Conservation (phyloP, 2,113 vertebrate species). For the Gasterosteus aculeatus region DNA sequence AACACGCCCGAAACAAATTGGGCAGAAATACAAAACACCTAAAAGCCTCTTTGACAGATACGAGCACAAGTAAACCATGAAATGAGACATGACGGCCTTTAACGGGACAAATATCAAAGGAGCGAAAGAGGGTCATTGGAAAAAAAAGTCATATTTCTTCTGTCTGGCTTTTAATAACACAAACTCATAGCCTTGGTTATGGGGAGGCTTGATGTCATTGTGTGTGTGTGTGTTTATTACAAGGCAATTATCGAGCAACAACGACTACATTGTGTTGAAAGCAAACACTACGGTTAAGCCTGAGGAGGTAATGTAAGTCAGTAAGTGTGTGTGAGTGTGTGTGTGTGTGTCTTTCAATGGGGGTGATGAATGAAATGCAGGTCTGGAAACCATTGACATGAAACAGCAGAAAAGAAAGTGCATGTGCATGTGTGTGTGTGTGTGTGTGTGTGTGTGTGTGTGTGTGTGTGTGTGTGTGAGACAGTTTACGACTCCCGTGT, state of each 20-base stretch:
- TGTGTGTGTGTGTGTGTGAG: conserved; percentile 19
- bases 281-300: conserved; percentile 1
- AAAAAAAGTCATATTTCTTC: neutral
- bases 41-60: conserved; percentile 44
- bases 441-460: conserved; percentile 15
- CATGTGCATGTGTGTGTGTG: conserved; percentile 19
- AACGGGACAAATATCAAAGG: conserved; percentile 16
- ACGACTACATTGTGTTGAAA: conserved; percentile 14
- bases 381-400: conserved; percentile 69
- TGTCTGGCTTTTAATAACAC: neutral
- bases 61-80: neutral
- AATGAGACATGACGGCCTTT: conserved; percentile 11
- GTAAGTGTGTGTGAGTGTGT: conserved; percentile 10
- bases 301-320: conserved; percentile 15
- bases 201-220: neutral
- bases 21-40: conserved; percentile 34
- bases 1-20: conserved; percentile 12
- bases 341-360: conserved; percentile 13
- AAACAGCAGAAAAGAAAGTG: conserved; percentile 61
- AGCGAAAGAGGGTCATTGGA: neutral
- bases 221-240: neutral
- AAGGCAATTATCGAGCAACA: conserved; percentile 8
- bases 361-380: conserved; percentile 38
- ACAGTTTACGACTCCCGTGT: conserved; percentile 40
- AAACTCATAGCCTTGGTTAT: neutral